Percentiles rank a stretch among this genome's conserved stretches.
phyloP scores from a whole-genome alignment of 2,113 vertebrate species.

The Chamaetylas fuelleborni region DNA sequence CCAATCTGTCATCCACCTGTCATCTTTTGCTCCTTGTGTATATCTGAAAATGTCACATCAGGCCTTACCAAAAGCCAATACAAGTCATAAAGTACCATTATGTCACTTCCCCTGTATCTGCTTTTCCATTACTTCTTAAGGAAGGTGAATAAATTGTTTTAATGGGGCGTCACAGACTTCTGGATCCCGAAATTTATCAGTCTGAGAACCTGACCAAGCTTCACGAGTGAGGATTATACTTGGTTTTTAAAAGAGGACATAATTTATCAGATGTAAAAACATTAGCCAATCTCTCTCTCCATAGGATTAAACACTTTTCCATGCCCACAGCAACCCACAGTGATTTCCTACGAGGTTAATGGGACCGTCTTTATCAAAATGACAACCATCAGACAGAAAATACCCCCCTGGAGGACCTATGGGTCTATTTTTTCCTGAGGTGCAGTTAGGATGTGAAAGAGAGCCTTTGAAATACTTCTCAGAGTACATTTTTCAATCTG shows the following conservation, averaged over 20 bases:
- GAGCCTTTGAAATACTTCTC: background rate
- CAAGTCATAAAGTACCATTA: background rate
- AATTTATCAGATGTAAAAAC: background rate
- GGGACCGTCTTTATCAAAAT: background rate
- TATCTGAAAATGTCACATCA: background rate
- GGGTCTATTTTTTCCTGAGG: background rate
- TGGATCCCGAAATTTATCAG: background rate
- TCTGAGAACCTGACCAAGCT: background rate
- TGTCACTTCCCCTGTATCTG: background rate
- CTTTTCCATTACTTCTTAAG: background rate
- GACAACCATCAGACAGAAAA: background rate
- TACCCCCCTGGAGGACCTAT: background rate
- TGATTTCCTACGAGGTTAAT: background rate
- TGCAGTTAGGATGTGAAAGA: background rate
- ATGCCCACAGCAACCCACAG: background rate
- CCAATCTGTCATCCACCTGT: background rate
- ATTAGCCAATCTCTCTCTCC: background rate
- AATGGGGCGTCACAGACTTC: background rate
- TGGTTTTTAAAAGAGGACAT: background rate
- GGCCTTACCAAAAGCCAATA: background rate
- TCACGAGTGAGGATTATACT: background rate
- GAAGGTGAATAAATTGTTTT: background rate
- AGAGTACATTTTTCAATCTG: background rate
- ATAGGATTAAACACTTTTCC: background rate
- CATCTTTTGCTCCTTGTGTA: background rate